Percentiles rank a stretch among this genome's conserved stretches.
These are phyloP conservation scores for Cyclopterus lumpus DNA, from an alignment of 2,797 vertebrate species.

Conservation along the genomic window DNA sequence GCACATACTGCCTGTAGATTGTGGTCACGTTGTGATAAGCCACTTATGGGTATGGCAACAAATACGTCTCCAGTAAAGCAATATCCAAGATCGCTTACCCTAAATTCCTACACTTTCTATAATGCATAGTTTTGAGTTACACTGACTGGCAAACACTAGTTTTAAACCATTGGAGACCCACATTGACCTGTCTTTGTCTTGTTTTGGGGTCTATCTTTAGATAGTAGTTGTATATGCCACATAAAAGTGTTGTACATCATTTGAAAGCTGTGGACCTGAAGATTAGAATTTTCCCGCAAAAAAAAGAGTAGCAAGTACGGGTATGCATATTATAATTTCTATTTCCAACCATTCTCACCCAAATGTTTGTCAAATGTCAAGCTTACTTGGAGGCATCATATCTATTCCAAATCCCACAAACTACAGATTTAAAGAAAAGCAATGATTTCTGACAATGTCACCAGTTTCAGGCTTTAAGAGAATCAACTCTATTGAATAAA, in stretches of 20 bases:
- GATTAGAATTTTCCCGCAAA: not conserved
- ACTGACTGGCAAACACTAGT: not conserved
- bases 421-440: slow-evolving; percentile 41
- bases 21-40: too few species aligned
- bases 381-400: not conserved
- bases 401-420: slow-evolving; percentile 15
- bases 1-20: too few species aligned
- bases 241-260: too few species aligned
- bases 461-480: slow-evolving; percentile 40
- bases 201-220: too few species aligned
- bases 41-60: too few species aligned
- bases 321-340: slow-evolving; percentile 16
- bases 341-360: not conserved
- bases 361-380: not conserved
- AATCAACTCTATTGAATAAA: slow-evolving; percentile 32
- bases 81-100: too few species aligned
- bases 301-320: not conserved
- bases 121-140: not conserved
- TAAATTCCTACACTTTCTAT: not conserved
- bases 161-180: too few species aligned
- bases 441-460: slow-evolving; percentile 31
- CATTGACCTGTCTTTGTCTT: too few species aligned
- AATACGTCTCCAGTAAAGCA: too few species aligned
- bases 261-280: too few species aligned
- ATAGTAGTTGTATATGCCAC: too few species aligned